Base-by-base conservation (phyloP, 2,888 invertebrate genomes). In the Thelaira solivaga region DNA sequence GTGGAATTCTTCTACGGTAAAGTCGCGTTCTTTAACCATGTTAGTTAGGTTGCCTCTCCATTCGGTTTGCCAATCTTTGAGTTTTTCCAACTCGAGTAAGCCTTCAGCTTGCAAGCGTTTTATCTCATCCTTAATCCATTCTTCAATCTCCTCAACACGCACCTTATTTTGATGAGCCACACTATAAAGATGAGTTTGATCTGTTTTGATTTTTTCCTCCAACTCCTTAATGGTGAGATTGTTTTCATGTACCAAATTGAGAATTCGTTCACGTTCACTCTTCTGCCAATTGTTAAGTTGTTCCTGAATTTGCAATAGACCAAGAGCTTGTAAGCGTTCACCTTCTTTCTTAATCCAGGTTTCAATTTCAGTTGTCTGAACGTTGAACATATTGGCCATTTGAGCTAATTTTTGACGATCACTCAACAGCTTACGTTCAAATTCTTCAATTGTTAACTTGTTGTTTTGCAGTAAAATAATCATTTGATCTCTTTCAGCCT, bases 271-370 rank as follows among this genome's bases (percentile, higher is more conserved):
- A 0, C 85, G 83, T 67, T 88, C 88, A 10, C 85, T 83, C 64
- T 84, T 85, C 68, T 88, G 88, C 88, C 88, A 88, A 67, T 86
- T 85, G 51, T 83, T 85, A 1, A 88, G 80, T 61, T 88, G 86
- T 3, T 83, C 83, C 43, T 87, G 83, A 80, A 85, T 84, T 11
- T 85, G 82, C 26, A 87, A 51, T 16, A 85, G 79, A 2, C 87
- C 88, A 47, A 87, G 77, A 6, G 82, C 83, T 76, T 86, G 85
- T 1, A 88, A 80, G 2, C 88, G 87, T 59, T 86, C 83, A 2
- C 84, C 85, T 72, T 88, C 87, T 7, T 86, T 82, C 57, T 85
- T 84, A n/a, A 88, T 85, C 88, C 88, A 88, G 2, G 79, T 77
- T 69, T 87, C 87, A 22, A 88, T 86, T 65, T 88, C 89, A 2